phyloP scores from a whole-genome alignment of 2,797 vertebrate species.

The Mus spretus region DNA sequence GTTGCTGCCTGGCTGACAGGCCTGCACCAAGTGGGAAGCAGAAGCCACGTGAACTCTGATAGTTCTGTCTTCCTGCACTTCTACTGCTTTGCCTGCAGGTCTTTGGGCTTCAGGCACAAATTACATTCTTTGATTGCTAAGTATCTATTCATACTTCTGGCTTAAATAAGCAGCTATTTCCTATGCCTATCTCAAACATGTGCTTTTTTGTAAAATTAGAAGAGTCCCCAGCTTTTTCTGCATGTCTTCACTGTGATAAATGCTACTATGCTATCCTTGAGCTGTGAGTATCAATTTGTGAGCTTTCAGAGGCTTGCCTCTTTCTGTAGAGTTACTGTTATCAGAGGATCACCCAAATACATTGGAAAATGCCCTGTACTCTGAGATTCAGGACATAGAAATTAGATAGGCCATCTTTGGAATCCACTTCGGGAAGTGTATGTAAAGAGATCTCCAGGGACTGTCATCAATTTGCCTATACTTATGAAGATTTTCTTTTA shows the following conservation, averaged over 20 bases:
- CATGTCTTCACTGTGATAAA: not conserved
- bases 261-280: not conserved
- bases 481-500: not conserved
- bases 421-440: not conserved
- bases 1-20: not conserved
- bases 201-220: slow-evolving; percentile 12
- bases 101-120: slow-evolving; percentile 8
- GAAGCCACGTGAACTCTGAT: not conserved
- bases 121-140: not conserved
- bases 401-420: slow-evolving; percentile 5
- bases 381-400: slow-evolving; percentile 15
- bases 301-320: not conserved
- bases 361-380: not conserved
- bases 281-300: not conserved
- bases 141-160: slow-evolving; percentile 6
- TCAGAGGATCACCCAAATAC: not conserved
- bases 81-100: not conserved
- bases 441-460: not conserved
- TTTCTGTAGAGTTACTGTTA: slow-evolving; percentile 58
- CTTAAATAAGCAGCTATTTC: slow-evolving; percentile 37
- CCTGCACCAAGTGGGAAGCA: not conserved
- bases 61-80: not conserved
- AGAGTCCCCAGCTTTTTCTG: not conserved
- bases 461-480: not conserved
- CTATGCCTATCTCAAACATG: slow-evolving; percentile 23